These are phyloP conservation scores for Gallinago solitaria DNA, from an alignment of 2,797 vertebrate species.

Conservation along the genomic window DNA sequence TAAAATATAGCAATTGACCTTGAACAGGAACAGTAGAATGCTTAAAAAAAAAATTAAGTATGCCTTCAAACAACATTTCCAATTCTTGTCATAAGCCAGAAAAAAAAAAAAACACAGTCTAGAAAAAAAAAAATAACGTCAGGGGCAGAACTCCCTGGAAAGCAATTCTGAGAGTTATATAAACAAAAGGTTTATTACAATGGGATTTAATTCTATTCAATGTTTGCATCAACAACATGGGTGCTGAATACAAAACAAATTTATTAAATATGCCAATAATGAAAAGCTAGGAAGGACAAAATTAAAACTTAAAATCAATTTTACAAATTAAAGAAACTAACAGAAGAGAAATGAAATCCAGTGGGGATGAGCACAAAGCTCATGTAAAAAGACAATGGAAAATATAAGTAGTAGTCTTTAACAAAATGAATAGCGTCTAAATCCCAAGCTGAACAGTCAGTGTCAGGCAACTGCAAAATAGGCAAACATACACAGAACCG, in stretches of 20 bases:
- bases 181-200: not conserved
- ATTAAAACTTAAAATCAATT: not conserved
- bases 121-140: not conserved
- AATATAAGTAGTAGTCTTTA: not conserved
- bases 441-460: not conserved
- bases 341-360: not conserved
- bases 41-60: not conserved
- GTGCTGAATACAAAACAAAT: not conserved
- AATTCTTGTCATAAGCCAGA: not conserved
- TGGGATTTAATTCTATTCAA: not conserved
- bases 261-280: not conserved
- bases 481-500: not conserved
- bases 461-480: not conserved
- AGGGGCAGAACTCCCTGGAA: not conserved
- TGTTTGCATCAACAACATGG: not conserved
- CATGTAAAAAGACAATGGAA: not conserved
- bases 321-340: not conserved
- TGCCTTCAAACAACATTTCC: not conserved
- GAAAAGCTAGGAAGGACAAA: not conserved
- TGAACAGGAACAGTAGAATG: not conserved
- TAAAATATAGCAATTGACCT: not conserved
- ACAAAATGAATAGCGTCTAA: not conserved
- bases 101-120: not conserved
- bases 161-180: not conserved
- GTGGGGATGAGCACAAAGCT: not conserved